These are phyloP conservation scores for Meliscaeva auricollis DNA, from an alignment of 2,888 invertebrate species.

Conservation along the genomic window DNA sequence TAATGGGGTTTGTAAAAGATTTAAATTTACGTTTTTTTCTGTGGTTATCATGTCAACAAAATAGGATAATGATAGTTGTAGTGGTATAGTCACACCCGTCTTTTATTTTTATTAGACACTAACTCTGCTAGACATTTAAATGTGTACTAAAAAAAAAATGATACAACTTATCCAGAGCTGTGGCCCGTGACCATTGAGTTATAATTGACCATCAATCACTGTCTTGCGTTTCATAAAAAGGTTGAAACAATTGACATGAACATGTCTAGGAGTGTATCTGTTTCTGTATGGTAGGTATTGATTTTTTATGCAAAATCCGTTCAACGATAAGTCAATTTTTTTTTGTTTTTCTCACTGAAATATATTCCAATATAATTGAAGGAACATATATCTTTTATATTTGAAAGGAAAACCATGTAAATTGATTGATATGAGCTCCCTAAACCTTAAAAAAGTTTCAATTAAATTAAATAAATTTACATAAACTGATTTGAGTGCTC, in stretches of 20 bases:
- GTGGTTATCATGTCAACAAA: too few relatives aligned
- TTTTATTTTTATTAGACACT: too few relatives aligned
- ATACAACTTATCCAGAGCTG: background rate
- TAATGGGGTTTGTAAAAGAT: too few relatives aligned
- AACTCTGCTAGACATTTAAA: too few relatives aligned
- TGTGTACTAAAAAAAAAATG: too few relatives aligned
- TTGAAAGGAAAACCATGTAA: background rate
- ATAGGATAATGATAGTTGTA: too few relatives aligned
- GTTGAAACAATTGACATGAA: slow-evolving; percentile 14
- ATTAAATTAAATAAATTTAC: slow-evolving; percentile 3
- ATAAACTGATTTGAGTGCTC: background rate
- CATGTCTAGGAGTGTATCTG: too few relatives aligned
- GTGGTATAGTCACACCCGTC: too few relatives aligned
- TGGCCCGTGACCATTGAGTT: background rate
- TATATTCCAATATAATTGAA: background rate
- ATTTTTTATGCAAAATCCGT: background rate
- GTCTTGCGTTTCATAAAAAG: background rate
- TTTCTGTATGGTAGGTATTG: too few relatives aligned
- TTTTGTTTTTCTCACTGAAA: background rate
- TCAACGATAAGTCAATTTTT: background rate
- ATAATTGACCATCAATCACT: slow-evolving; percentile 23
- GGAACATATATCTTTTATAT: background rate
- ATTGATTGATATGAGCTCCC: slow-evolving; percentile 7
- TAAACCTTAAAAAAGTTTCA: slow-evolving; percentile 3
- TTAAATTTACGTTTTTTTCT: too few relatives aligned